Base-by-base conservation (phyloP, 2,888 invertebrate genomes). In the Meghimatium bilineatum region DNA sequence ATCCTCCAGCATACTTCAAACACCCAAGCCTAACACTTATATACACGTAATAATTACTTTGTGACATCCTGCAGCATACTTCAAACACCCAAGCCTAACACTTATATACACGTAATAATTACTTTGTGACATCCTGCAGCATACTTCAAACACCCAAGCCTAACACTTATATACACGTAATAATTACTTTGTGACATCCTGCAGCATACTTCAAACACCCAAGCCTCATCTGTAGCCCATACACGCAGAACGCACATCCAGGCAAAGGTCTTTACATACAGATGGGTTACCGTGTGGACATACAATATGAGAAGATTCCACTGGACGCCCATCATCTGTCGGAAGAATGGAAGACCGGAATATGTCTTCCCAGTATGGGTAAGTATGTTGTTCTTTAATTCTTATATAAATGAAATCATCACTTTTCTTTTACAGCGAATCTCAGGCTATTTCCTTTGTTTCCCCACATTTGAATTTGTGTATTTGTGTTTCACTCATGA, bases 191-290 rank as follows among this genome's bases (percentile, higher is more conserved):
- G 29, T 44, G 80, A 1, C 69, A 29, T 32, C 60, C 88, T 88
- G 84, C 89, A 91, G 91, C 91, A 8, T 91, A 91, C 85, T 91
- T 91, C 88, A 91, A 91, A 82, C 91, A 91, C 85, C 91, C 91
- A 0, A 86, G 89, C 69, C 86, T 91, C 60, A 89, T 91, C 76
- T 91, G 91, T 85, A 91, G 88, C 85, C 91, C 91, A 0, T 86
- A 88, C 80, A 87, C 88, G 23, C 81, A 87, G 12, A 88, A 89
- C 63, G 89, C 88, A 38, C 87, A 87, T 60, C 86, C 90, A 32
- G 91, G 90, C 8, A 89, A 89, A 76, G 91, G 91, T 5, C 88
- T 91, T 20, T 91, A 90, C 83, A 90, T 91, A 82, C 91, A 91
- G 84, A 90, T 89, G 87, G 91, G 91, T 14, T 87, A 87, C 71